phyloP scores from a whole-genome alignment of 2,113 vertebrate species.

The Plecotus auritus region DNA sequence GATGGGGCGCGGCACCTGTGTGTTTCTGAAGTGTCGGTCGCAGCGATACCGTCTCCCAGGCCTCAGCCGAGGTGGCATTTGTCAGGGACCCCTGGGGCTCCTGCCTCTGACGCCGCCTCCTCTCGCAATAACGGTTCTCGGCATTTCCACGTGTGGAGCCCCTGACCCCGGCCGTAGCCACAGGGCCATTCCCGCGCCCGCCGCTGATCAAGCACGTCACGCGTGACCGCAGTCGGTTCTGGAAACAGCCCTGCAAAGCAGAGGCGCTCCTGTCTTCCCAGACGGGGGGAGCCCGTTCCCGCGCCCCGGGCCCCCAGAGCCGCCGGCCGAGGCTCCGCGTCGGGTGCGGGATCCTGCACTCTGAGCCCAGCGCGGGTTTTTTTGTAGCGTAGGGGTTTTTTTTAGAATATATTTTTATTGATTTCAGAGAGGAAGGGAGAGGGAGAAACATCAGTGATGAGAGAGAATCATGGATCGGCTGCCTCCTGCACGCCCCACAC shows the following conservation, averaged over 20 bases:
- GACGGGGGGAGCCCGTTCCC: accelerated
- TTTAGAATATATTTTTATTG: no score
- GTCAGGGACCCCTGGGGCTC: accelerated
- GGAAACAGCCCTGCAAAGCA: accelerated
- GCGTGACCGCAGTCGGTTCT: accelerated
- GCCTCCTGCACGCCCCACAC: no score
- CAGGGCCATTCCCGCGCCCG: accelerated
- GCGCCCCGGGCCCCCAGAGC: no score
- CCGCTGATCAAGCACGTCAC: accelerated
- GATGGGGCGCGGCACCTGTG: accelerated
- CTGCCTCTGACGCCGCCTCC: neutral
- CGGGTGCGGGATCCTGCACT: accelerated
- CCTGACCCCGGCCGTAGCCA: no score
- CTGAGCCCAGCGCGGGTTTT: neutral
- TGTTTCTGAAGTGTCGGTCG: neutral
- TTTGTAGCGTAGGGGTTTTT: neutral
- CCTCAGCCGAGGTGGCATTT: accelerated
- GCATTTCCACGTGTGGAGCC: neutral
- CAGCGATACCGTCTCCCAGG: accelerated
- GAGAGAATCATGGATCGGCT: no score
- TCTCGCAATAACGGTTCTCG: accelerated
- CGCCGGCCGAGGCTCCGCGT: no score
- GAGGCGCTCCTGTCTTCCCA: accelerated
- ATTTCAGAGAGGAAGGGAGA: no score
- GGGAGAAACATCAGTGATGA: no score